These are phyloP conservation scores for Parauchenoglanis punctatus DNA, from an alignment of 2,797 vertebrate genomes.

Conservation along the genomic window DNA sequence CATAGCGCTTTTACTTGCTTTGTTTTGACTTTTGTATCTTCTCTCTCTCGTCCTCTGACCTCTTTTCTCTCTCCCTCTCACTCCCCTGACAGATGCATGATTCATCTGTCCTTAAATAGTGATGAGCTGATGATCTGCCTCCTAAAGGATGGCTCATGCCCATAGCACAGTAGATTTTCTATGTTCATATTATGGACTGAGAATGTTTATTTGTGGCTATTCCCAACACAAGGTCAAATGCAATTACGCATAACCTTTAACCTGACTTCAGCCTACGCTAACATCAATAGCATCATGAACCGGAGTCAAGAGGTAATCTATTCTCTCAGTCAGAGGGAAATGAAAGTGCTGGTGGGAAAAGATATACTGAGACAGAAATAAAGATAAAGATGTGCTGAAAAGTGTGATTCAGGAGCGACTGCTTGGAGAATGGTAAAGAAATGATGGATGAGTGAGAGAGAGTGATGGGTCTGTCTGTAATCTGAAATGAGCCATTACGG, in stretches of 20 bases:
- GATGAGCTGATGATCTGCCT: conserved; percentile 61
- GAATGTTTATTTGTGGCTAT: conserved; percentile 14
- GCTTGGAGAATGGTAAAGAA: conserved; percentile 30
- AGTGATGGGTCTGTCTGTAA: conserved; percentile 51
- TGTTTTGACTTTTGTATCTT: conserved; percentile 5
- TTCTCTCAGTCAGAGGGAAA: conserved; percentile 19
- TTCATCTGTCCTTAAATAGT: conserved; percentile 65
- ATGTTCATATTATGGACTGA: neutral
- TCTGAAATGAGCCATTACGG: conserved; percentile 53
- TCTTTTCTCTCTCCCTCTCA: conserved; percentile 5
- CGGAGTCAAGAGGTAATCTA: conserved; percentile 48
- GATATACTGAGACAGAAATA: conserved; percentile 25
- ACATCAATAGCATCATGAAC: conserved; percentile 35
- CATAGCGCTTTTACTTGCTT: conserved; percentile 1
- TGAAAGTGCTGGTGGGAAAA: conserved; percentile 13
- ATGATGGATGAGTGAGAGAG: conserved; percentile 34
- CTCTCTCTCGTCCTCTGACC: conserved; percentile 2
- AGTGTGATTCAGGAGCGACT: conserved; percentile 18
- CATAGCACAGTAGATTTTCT: neutral
- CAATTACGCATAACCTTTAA: conserved; percentile 27
- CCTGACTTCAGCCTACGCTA: conserved; percentile 14
- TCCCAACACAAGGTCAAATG: conserved; percentile 34
- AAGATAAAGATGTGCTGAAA: conserved; percentile 42
- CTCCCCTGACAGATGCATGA: conserved; percentile 61
- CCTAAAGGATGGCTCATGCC: neutral